These are phyloP conservation scores for Phenganax marumi DNA, from an alignment of 92 coral and sea anemone species.

Conservation along the genomic window DNA sequence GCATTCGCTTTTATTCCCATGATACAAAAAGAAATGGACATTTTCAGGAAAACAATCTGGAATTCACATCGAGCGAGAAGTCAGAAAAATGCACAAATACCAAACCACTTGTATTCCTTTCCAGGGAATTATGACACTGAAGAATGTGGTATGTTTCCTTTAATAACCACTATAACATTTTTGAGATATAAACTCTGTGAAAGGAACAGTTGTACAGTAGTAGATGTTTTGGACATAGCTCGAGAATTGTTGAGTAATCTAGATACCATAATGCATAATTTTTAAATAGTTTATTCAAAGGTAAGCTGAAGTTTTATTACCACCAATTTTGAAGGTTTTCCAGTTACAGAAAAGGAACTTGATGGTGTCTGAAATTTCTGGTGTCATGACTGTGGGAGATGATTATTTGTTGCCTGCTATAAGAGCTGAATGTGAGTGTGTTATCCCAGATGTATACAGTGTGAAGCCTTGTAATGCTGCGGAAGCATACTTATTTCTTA, in stretches of 20 bases:
- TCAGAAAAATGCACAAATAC: constrained; percentile 57
- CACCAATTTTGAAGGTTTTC: neutral
- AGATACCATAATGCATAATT: neutral
- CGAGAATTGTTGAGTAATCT: neutral
- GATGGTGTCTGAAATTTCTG: constrained; percentile 58
- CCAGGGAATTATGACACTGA: constrained; percentile 54
- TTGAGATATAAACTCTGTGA: neutral
- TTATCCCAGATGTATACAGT: constrained; percentile 54
- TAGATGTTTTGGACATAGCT: neutral
- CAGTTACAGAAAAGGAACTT: constrained; percentile 41
- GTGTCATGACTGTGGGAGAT: constrained; percentile 62
- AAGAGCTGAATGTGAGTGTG: constrained; percentile 56
- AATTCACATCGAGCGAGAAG: constrained; percentile 62
- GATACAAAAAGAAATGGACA: too few relatives aligned
- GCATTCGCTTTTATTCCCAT: too few relatives aligned
- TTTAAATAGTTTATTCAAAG: neutral
- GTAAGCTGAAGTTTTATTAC: neutral
- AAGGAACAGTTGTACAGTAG: neutral
- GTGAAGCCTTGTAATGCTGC: constrained; percentile 63
- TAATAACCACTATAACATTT: neutral
- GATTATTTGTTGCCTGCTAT: constrained; percentile 52
- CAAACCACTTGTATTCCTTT: constrained; percentile 49
- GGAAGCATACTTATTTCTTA: constrained; percentile 55
- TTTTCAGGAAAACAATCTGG: too few relatives aligned
- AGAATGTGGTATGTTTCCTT: constrained; percentile 45